Conservation (phyloP, 2,113 vertebrate species). For the Elephantulus edwardii region DNA sequence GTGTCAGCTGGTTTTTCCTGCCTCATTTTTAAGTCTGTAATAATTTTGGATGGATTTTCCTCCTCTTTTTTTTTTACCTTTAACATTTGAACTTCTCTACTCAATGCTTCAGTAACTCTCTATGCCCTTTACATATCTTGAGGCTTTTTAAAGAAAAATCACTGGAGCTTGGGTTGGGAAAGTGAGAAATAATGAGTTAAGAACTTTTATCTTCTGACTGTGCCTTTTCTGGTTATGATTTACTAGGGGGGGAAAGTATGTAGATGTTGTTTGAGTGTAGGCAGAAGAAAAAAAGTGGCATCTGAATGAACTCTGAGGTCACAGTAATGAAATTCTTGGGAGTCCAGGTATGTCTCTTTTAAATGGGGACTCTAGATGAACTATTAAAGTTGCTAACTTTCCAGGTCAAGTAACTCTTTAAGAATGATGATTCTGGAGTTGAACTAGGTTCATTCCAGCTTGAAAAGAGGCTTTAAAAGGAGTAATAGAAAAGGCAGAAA, state of each 20-base stretch:
- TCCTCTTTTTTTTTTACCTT: conserved; percentile 61
- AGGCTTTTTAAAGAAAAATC: conserved; percentile 37
- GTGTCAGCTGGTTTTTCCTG: conserved; percentile 31
- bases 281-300: not conserved
- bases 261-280: not conserved
- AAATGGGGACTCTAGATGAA: not conserved
- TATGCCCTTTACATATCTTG: conserved; percentile 72
- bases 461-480: not conserved
- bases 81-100: conserved; percentile 80
- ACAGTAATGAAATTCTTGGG: not conserved
- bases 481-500: not conserved
- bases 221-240: conserved; percentile 12
- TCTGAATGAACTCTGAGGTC: not conserved
- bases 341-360: not conserved
- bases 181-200: conserved; percentile 16
- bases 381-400: not conserved
- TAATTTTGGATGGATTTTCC: too few species aligned
- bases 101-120: conserved; percentile 71
- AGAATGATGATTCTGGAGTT: not conserved
- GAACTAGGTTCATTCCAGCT: not conserved
- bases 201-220: not conserved
- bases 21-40: conserved; percentile 29
- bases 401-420: not conserved
- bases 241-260: not conserved
- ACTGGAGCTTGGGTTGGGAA: not conserved